Evolutionary conservation across 1,140 invertebrate species (phyloP).

Genomic region (Arion vulgaris): DNA sequence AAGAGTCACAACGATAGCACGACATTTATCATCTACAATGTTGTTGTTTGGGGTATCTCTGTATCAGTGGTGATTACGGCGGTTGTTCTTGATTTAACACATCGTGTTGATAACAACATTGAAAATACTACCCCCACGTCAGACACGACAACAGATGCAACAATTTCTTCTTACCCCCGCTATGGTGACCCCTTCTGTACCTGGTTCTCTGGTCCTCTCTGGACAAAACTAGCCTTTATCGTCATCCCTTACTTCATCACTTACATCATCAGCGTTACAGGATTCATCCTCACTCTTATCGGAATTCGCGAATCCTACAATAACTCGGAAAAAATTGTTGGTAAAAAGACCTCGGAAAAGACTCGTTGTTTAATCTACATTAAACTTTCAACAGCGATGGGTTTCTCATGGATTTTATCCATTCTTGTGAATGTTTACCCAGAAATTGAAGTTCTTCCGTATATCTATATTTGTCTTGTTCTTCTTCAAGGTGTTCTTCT

Average conservation of each 20-base stretch:
- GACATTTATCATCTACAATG: not conserved
- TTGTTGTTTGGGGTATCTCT: not conserved
- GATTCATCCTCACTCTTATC: not conserved
- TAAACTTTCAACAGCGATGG: constrained; percentile 10
- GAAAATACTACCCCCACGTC: not conserved
- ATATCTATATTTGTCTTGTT: constrained; percentile 1
- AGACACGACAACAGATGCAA: not conserved
- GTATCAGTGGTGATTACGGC: not conserved
- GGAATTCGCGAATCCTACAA: not conserved
- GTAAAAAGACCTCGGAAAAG: not conserved
- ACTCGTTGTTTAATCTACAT: constrained; percentile 9
- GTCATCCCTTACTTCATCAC: not conserved
- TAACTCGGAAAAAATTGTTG: not conserved
- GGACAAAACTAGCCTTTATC: not conserved
- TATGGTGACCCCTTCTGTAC: not conserved
- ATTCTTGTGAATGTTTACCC: not conserved
- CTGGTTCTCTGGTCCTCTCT: constrained; percentile 4
- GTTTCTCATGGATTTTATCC: not conserved
- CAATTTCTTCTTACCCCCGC: not conserved
- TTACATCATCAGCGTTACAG: not conserved
- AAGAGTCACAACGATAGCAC: too few species aligned
- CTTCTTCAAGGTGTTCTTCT: constrained; percentile 6
- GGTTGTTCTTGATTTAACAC: not conserved
- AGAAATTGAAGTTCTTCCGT: not conserved
- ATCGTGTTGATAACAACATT: not conserved